Conservation (phyloP, 1,140 invertebrate genomes). For the Drosophila burlai region DNA sequence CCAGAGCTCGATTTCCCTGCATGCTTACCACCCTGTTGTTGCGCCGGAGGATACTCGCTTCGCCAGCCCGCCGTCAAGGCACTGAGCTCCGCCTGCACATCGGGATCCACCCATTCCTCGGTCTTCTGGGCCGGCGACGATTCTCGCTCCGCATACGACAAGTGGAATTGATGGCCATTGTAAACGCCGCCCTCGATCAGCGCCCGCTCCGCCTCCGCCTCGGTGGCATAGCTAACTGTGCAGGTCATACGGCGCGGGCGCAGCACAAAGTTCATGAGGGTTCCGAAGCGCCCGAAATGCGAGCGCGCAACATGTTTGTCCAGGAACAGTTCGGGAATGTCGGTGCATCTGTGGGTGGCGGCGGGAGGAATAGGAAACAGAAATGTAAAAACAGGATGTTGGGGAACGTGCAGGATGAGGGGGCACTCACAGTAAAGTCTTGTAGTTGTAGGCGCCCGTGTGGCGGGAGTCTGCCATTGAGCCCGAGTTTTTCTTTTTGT, state of each 20-base stretch:
- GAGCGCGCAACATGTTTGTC: slow-evolving; percentile 87
- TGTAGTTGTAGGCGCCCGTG: slow-evolving; percentile 55
- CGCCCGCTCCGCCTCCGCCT: slow-evolving; percentile 87
- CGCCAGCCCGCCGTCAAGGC: slow-evolving; percentile 78
- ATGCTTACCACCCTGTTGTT: neutral
- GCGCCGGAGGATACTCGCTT: slow-evolving; percentile 16
- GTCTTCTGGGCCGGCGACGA: slow-evolving; percentile 70
- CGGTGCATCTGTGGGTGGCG: slow-evolving; percentile 86
- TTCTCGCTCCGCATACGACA: slow-evolving; percentile 85
- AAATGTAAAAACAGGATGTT: neutral
- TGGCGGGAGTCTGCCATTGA: slow-evolving; percentile 51
- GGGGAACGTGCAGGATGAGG: no score
- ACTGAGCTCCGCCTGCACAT: slow-evolving; percentile 86
- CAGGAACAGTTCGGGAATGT: slow-evolving; percentile 89
- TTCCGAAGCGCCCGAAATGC: slow-evolving; percentile 89
- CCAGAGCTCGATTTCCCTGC: slow-evolving; percentile 2
- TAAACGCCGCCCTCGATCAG: slow-evolving; percentile 87
- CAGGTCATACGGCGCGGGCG: slow-evolving; percentile 87
- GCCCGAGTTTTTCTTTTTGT: neutral
- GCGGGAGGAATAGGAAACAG: no score
- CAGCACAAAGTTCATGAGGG: slow-evolving; percentile 87
- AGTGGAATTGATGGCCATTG: slow-evolving; percentile 88
- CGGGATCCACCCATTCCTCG: slow-evolving; percentile 85
- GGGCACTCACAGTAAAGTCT: slow-evolving; percentile 63
- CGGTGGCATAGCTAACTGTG: slow-evolving; percentile 88